These are phyloP conservation scores for Amazona ochrocephala DNA, from an alignment of 2,797 vertebrate species.

Conservation along the genomic window DNA sequence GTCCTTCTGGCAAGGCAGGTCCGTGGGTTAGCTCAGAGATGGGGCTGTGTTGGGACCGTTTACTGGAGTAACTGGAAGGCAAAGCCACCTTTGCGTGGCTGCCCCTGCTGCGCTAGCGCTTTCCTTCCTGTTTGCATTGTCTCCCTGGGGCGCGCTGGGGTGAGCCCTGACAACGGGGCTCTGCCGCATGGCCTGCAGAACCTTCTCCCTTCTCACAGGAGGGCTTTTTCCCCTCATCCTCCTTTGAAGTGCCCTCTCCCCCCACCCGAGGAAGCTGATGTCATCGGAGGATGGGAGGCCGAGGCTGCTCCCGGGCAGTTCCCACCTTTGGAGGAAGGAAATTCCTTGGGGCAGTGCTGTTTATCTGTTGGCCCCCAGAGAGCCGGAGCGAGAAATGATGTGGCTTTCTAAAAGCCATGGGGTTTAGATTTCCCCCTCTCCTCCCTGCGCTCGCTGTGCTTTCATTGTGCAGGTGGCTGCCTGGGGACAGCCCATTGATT, in stretches of 20 bases:
- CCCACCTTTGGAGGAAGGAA: conserved; percentile 76
- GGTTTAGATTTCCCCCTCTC: background rate
- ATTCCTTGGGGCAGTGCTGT: conserved; percentile 71
- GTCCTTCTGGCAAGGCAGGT: background rate
- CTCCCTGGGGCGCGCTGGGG: background rate
- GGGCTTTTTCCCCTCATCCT: conserved; percentile 6
- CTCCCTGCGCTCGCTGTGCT: background rate
- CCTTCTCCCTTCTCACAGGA: background rate
- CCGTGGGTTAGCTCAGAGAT: background rate
- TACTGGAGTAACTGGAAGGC: background rate
- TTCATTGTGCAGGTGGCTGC: conserved; percentile 25
- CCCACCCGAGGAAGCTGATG: conserved; percentile 62
- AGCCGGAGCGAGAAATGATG: background rate
- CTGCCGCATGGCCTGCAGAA: background rate
- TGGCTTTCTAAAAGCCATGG: background rate
- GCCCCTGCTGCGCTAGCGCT: background rate
- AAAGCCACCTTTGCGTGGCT: rapidly evolving
- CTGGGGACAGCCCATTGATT: conserved; percentile 9
- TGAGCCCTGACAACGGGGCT: background rate
- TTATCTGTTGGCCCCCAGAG: conserved; percentile 66
- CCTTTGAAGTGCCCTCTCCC: conserved; percentile 50
- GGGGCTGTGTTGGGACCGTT: background rate
- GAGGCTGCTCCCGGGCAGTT: conserved; percentile 29
- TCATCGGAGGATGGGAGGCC: conserved; percentile 64
- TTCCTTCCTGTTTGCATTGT: background rate